Evolutionary conservation across 53 echinoderm and acorn worm species (phyloP).

Genomic region (Antedon mediterranea): DNA sequence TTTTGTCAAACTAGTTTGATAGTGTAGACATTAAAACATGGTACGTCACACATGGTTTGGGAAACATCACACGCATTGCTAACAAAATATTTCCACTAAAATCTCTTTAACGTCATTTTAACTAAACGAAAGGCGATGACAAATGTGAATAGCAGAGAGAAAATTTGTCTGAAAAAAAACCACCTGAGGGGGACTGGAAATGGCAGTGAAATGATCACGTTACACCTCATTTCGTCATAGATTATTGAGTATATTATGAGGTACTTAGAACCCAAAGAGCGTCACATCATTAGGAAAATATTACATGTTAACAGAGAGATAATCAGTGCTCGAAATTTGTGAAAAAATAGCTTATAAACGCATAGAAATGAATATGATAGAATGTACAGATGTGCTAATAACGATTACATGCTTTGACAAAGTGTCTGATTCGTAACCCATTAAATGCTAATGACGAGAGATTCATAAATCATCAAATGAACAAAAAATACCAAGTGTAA

Average conservation of each 20-base stretch:
- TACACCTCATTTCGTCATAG: neutral
- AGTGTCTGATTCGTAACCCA: neutral
- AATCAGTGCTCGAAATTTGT: neutral
- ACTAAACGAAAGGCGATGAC: constrained; percentile 1
- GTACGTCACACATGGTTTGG: no score
- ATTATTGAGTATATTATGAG: neutral
- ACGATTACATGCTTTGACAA: neutral
- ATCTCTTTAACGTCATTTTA: neutral
- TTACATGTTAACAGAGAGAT: neutral
- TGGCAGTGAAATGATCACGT: neutral
- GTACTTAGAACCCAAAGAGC: neutral
- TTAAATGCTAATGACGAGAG: neutral
- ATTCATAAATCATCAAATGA: neutral
- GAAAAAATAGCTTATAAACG: neutral
- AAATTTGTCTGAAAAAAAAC: neutral
- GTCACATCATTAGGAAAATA: neutral
- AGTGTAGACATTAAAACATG: no score
- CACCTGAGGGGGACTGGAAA: neutral
- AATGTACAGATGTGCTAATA: neutral
- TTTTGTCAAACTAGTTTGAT: no score
- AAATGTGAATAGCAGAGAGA: neutral
- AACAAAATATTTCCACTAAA: neutral
- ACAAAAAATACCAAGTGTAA: neutral
- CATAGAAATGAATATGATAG: neutral
- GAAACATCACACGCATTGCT: neutral